phyloP scores from a whole-genome alignment of 2,797 vertebrate genomes.

The Cossypha caffra region DNA sequence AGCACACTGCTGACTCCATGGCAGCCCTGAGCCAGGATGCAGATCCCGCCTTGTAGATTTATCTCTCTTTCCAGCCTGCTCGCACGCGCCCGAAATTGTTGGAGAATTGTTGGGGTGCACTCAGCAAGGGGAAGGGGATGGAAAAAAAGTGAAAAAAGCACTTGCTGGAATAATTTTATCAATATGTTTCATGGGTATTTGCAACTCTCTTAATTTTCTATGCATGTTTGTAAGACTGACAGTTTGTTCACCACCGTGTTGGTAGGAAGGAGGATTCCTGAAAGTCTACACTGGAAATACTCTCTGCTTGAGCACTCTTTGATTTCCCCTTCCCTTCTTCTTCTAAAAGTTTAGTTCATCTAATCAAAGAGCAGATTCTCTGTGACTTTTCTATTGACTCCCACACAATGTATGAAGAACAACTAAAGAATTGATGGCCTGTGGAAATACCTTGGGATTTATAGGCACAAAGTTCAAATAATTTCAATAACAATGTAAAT shows the following conservation, averaged over 20 bases:
- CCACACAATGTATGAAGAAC: background rate
- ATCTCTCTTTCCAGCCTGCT: conserved; percentile 48
- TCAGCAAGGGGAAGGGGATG: background rate
- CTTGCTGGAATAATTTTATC: background rate
- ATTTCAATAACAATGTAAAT: background rate
- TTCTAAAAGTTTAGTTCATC: background rate
- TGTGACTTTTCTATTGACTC: background rate
- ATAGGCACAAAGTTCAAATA: background rate
- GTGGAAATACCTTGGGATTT: background rate
- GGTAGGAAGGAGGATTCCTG: background rate
- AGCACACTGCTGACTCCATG: conserved; percentile 31
- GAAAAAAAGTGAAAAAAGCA: background rate
- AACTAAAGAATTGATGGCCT: background rate
- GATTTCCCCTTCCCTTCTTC: background rate
- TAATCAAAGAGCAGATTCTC: background rate
- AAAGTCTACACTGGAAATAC: background rate
- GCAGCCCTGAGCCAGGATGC: conserved; percentile 55
- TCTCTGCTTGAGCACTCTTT: background rate
- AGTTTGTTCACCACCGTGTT: background rate
- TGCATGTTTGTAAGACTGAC: background rate
- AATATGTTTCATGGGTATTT: background rate
- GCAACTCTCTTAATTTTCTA: background rate
- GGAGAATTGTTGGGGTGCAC: background rate
- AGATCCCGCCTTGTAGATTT: conserved; percentile 46
- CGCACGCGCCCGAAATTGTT: background rate